Evolutionary conservation across 2,888 invertebrate species (phyloP).

Genomic region (Tiphia femorata): DNA sequence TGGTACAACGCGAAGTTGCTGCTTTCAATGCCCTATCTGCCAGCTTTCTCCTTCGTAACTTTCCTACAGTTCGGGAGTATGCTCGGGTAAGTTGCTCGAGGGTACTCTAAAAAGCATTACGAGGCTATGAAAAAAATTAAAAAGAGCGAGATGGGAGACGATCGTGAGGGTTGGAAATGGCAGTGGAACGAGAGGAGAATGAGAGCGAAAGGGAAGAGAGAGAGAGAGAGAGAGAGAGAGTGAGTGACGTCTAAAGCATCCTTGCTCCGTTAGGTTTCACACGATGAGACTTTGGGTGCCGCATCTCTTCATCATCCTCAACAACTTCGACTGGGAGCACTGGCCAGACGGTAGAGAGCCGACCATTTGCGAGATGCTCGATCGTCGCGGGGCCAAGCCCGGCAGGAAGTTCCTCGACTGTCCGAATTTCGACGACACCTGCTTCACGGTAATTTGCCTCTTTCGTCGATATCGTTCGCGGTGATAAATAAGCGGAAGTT

Average conservation of each 20-base stretch:
- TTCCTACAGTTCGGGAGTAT: conserved; percentile 77
- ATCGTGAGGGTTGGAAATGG: no score
- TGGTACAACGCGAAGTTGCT: conserved; percentile 76
- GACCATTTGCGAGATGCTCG: conserved; percentile 69
- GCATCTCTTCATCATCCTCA: conserved; percentile 73
- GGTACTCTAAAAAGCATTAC: no score
- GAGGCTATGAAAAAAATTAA: no score
- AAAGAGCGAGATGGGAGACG: no score
- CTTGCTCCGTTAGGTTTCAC: conserved; percentile 71
- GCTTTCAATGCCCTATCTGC: conserved; percentile 75
- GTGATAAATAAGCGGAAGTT: not conserved
- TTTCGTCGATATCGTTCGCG: no score
- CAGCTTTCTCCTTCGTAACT: conserved; percentile 76
- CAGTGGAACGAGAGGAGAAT: no score
- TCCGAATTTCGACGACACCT: conserved; percentile 25
- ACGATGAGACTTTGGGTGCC: conserved; percentile 74
- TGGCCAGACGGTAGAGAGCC: conserved; percentile 53
- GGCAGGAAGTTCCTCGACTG: conserved; percentile 14
- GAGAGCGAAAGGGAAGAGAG: no score
- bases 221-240: no score
- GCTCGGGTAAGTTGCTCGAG: conserved; percentile 72
- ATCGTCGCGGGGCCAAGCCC: conserved; percentile 29
- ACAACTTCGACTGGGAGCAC: conserved; percentile 64
- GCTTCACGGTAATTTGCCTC: conserved; percentile 26
- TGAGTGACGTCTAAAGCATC: no score